A percentile compares a stretch with the other conserved stretches of the same genome.
Evolutionary conservation across 2,888 invertebrate genomes (phyloP).

Genomic region (Sarcophaga variegata): DNA sequence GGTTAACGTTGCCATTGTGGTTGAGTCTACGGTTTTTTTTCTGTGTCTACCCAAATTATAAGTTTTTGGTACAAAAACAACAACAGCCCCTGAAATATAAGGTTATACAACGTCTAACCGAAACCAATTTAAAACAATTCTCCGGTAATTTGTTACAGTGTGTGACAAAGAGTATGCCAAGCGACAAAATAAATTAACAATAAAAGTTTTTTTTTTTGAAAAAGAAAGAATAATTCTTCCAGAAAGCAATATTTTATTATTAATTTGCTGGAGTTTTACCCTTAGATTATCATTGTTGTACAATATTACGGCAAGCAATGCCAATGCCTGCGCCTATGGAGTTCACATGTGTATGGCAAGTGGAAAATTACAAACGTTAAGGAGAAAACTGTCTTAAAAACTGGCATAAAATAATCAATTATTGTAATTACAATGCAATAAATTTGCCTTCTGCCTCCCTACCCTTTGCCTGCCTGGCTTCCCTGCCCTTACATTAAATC

Average conservation of each 20-base stretch:
- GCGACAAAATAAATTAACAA: too few species aligned
- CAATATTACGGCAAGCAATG: slow-evolving; percentile 17
- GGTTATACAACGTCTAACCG: slow-evolving; percentile 3
- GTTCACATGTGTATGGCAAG: not conserved
- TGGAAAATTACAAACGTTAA: slow-evolving; percentile 17
- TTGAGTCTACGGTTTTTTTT: not conserved
- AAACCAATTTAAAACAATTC: slow-evolving; percentile 49
- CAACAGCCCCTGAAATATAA: too few species aligned
- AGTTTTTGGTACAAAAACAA: too few species aligned
- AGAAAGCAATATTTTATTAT: too few species aligned
- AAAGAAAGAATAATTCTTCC: too few species aligned
- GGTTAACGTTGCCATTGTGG: slow-evolving; percentile 52
- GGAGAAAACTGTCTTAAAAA: slow-evolving; percentile 47
- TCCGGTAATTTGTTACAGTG: not conserved
- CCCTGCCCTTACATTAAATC: too few species aligned
- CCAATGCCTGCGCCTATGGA: not conserved
- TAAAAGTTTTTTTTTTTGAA: too few species aligned
- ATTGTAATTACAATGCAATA: slow-evolving; percentile 62
- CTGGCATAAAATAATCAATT: slow-evolving; percentile 66
- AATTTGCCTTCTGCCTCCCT: slow-evolving; percentile 28
- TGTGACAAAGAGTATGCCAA: not conserved
- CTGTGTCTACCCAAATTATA: too few species aligned
- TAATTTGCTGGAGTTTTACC: not conserved
- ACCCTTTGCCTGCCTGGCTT: not conserved
- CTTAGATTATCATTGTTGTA: slow-evolving; percentile 42